A percentile compares a stretch with the other conserved stretches of the same genome.
These are phyloP conservation scores for Alitta virens DNA, from an alignment of 2,888 invertebrate species.

Conservation along the genomic window DNA sequence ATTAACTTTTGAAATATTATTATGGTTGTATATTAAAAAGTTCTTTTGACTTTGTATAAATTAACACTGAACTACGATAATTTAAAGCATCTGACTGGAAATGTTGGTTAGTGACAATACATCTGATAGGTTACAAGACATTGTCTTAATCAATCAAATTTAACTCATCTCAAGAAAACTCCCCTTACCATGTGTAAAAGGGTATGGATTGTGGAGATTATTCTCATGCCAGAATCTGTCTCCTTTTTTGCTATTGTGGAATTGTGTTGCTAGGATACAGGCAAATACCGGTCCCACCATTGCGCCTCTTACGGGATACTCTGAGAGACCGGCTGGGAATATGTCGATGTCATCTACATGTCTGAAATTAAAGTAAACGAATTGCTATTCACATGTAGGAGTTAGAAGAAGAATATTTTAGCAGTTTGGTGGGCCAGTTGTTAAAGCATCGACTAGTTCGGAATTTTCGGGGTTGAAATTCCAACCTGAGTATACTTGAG, in stretches of 20 bases:
- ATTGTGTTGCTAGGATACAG: constrained; percentile 83
- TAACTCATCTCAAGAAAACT: too few relatives aligned
- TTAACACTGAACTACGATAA: not conserved
- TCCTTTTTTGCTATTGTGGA: constrained; percentile 74
- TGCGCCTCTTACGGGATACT: constrained; percentile 72
- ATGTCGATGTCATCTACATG: constrained; percentile 82
- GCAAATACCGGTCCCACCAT: constrained; percentile 82
- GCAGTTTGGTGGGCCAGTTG: too few relatives aligned
- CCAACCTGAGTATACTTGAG: too few relatives aligned
- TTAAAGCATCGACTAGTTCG: too few relatives aligned
- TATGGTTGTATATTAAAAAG: not conserved
- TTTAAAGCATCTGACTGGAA: too few relatives aligned
- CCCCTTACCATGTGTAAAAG: constrained; percentile 2
- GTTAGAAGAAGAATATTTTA: not conserved
- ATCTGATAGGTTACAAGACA: too few relatives aligned
- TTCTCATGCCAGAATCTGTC: constrained; percentile 87
- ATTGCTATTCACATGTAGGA: constrained; percentile 60
- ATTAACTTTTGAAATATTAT: too few relatives aligned
- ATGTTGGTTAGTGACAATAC: too few relatives aligned
- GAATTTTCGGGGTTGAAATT: too few relatives aligned
- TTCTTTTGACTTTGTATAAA: not conserved
- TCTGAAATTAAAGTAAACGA: constrained; percentile 47
- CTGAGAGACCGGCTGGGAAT: constrained; percentile 83
- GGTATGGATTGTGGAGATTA: not conserved
- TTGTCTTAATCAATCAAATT: too few relatives aligned